A percentile compares a stretch with the other conserved stretches of the same genome.
Evolutionary conservation across 2,113 vertebrate species (phyloP).

Genomic region (Chionis minor): DNA sequence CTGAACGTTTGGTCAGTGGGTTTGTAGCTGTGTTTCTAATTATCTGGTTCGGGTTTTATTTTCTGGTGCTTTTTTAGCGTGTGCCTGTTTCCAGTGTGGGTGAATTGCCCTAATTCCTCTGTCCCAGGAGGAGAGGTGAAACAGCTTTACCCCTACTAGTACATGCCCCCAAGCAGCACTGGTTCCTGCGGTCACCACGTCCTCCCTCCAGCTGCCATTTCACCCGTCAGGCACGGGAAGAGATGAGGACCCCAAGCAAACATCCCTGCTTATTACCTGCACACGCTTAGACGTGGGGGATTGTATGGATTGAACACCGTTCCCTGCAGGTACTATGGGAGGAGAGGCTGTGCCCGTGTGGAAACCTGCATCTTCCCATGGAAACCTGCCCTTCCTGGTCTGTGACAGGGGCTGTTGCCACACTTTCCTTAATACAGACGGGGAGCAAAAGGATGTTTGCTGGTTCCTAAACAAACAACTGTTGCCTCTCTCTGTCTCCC

Average conservation of each 20-base stretch:
- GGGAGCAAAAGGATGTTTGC: background rate
- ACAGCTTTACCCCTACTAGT: no score
- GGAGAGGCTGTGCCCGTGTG: background rate
- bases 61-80: background rate
- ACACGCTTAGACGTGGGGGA: accelerated
- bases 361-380: background rate
- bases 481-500: background rate
- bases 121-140: background rate
- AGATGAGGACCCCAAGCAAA: background rate
- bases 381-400: background rate
- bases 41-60: accelerated
- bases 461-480: background rate
- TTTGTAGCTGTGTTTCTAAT: background rate
- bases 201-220: background rate
- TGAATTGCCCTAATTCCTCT: background rate
- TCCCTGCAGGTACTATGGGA: accelerated
- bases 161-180: background rate
- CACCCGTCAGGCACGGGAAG: background rate
- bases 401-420: accelerated
- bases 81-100: background rate
- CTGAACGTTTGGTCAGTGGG: accelerated
- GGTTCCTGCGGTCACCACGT: accelerated
- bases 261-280: background rate
- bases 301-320: background rate
- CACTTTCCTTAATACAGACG: background rate